Evolutionary conservation across 2,888 invertebrate species (phyloP).

Genomic region (Phragmatobia fuliginosa): DNA sequence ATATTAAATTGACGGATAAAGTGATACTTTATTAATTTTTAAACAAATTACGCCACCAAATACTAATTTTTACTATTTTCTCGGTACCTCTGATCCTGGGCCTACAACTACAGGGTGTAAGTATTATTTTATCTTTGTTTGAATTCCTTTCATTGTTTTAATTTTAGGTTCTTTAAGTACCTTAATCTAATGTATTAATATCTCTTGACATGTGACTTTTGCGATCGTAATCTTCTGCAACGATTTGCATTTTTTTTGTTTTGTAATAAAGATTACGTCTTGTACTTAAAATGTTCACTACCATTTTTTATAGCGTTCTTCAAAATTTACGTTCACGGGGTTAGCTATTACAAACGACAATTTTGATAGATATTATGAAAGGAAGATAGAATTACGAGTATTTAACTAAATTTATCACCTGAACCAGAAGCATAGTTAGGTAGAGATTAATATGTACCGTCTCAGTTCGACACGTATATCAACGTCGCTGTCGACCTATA

Average conservation of each 20-base stretch:
- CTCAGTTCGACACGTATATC: slow-evolving; percentile 59
- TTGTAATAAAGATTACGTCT: too few relatives aligned
- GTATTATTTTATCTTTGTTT: slow-evolving; percentile 46
- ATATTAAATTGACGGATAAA: too few relatives aligned
- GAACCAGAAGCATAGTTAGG: slow-evolving; percentile 21
- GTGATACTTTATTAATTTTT: too few relatives aligned
- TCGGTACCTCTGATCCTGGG: slow-evolving; percentile 31
- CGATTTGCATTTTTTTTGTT: too few relatives aligned
- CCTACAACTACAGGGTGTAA: slow-evolving; percentile 63
- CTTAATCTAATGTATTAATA: too few relatives aligned
- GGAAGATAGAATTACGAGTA: neutral
- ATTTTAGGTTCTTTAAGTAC: too few relatives aligned
- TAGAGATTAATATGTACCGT: slow-evolving; percentile 40
- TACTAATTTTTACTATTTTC: slow-evolving; percentile 17
- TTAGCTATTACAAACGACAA: neutral
- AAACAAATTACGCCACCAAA: too few relatives aligned
- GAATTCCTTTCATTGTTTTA: neutral
- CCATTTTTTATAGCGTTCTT: too few relatives aligned
- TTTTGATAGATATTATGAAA: neutral
- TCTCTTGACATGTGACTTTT: too few relatives aligned
- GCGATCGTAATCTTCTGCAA: too few relatives aligned
- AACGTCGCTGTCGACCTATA: slow-evolving; percentile 70
- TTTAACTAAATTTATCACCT: neutral
- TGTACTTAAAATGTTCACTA: too few relatives aligned
- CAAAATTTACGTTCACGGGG: too few relatives aligned